Conservation (phyloP, 2,888 invertebrate genomes). For the Pseudeuparius sepicola region DNA sequence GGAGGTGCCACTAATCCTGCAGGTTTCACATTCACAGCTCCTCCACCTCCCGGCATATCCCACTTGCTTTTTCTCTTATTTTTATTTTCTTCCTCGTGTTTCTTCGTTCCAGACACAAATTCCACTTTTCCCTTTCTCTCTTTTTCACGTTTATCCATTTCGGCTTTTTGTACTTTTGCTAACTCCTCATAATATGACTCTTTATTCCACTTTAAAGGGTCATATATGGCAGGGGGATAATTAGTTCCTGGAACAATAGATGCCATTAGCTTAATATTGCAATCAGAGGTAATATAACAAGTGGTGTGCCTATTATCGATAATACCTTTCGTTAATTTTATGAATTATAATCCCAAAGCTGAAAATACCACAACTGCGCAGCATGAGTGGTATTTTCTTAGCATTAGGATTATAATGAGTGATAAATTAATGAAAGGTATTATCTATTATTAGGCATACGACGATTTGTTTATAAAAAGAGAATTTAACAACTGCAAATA, state of each 20-base stretch:
- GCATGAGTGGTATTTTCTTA: too few relatives aligned
- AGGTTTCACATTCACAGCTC: conserved; percentile 49
- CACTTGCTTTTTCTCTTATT: conserved; percentile 84
- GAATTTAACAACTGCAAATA: too few relatives aligned
- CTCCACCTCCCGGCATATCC: conserved; percentile 74
- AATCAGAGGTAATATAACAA: not conserved
- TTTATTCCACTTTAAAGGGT: conserved; percentile 84
- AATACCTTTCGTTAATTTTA: too few relatives aligned
- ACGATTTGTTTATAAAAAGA: too few relatives aligned
- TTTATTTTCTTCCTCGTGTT: conserved; percentile 67
- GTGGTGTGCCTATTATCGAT: too few relatives aligned
- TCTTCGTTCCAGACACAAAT: conserved; percentile 59
- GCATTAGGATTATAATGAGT: too few relatives aligned
- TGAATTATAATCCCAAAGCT: too few relatives aligned
- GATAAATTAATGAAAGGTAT: too few relatives aligned
- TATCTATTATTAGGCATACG: too few relatives aligned
- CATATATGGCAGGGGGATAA: conserved; percentile 88
- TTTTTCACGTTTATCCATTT: conserved; percentile 88
- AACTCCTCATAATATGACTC: conserved; percentile 91
- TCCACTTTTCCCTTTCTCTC: conserved; percentile 82
- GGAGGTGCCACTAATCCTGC: conserved; percentile 57
- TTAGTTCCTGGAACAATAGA: conserved; percentile 57
- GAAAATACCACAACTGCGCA: too few relatives aligned
- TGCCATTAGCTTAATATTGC: not conserved
- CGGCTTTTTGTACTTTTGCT: conserved; percentile 77